A percentile compares a stretch with the other conserved stretches of the same genome.
Conservation (phyloP, 2,888 invertebrate genomes). For the Cephus runcator region DNA sequence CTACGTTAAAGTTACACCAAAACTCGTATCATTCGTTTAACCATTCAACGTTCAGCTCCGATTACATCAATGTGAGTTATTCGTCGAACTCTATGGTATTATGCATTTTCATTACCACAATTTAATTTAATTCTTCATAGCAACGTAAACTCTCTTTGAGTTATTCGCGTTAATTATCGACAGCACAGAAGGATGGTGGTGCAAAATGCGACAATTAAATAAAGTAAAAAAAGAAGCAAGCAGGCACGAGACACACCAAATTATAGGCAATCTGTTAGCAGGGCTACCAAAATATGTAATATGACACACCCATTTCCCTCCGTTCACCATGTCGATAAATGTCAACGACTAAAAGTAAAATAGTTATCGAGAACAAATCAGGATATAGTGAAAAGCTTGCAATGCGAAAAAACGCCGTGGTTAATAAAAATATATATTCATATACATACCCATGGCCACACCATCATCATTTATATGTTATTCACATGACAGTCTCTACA, state of each 20-base stretch:
- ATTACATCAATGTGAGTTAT: background rate
- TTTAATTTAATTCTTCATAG: background rate
- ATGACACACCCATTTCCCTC: background rate
- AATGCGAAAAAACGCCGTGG: constrained; percentile 13
- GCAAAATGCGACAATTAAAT: constrained; percentile 22
- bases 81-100: background rate
- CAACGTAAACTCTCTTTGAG: background rate
- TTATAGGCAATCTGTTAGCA: background rate
- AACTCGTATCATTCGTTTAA: background rate
- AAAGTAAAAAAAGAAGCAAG: background rate
- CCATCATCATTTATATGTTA: constrained; percentile 65
- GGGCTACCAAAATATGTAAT: too few relatives aligned
- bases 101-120: background rate
- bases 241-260: background rate
- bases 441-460: constrained; percentile 66
- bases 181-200: constrained; percentile 22
- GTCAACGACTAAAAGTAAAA: background rate
- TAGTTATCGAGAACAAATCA: background rate
- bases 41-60: background rate
- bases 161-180: constrained; percentile 12
- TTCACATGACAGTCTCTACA: constrained; percentile 46
- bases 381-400: background rate
- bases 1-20: background rate
- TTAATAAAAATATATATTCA: constrained; percentile 37
- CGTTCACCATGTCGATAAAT: background rate